Evolutionary conservation across 2,113 vertebrate species (phyloP), one percentile per base, ranked within the genome.

Genomic region (Empidonax alnorum): DNA sequence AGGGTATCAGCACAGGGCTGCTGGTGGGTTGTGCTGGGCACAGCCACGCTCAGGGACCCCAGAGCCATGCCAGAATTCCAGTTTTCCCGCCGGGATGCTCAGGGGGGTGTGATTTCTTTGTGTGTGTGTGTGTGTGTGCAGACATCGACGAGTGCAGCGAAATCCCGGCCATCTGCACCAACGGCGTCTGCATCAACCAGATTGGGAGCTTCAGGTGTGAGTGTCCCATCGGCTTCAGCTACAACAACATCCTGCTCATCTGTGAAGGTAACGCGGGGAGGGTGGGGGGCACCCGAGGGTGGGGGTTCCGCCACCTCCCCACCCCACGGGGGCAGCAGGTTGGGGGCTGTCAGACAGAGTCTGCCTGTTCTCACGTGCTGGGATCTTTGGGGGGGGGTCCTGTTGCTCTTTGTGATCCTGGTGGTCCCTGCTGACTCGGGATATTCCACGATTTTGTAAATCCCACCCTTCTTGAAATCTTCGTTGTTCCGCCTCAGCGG

Each of bases 181-280:
- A 98, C 1, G 99, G 99, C 2, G 97, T 99, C 77, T 99, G 99
- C 94, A 98, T 99, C 98, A 99, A 99, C 97, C 99, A 99, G 94
- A 99, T 99, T 0, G 99, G 99, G 61, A 99, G 99, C 94, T 99
- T 99, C 98, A 98, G 98, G 78, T 99, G 99, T 44, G 98, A 99
- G 96, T 99, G 99, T 87, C 99, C 98, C 10, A 98, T 98, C 77
- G 99, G 99, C 56, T 99, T 99, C 98, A 98, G 98, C 96, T 99
- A 99, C 97, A 99, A 99, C 98, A 98, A 99, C 93, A 98, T 98
- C 85, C 97, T 99, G 71, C 98, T 99, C 92, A 98, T 99, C 94
- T 99, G 99, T 1, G 98, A 99, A 99, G 99, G 99, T 99, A 97
- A 85, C 5, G 7, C 18, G 39, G 0, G 39, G 39, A 41, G 39